These are phyloP conservation scores for Sitophilus oryzae DNA, from an alignment of 1,140 invertebrate species.

Conservation along the genomic window DNA sequence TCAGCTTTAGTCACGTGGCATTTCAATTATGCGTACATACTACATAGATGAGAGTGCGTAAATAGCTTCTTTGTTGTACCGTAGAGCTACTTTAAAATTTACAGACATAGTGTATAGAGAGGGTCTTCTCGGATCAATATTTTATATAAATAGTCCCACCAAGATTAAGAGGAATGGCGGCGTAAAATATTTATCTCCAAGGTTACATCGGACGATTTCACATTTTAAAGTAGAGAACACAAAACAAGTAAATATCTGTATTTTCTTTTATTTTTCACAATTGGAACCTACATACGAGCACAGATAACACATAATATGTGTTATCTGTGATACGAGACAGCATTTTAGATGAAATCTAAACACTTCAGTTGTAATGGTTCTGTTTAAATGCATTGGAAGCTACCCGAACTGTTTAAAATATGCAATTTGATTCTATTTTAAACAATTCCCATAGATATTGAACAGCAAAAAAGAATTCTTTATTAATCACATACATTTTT, in stretches of 20 bases:
- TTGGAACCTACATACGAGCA: too few relatives aligned
- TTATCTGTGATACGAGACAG: neutral
- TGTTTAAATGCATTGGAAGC: neutral
- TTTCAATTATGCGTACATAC: conserved; percentile 2
- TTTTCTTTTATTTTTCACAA: too few relatives aligned
- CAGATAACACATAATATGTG: neutral
- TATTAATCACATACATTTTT: neutral
- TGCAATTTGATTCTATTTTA: neutral
- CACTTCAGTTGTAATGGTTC: neutral
- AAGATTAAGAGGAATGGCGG: neutral
- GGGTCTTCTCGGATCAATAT: neutral
- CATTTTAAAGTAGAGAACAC: neutral
- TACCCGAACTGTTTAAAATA: neutral
- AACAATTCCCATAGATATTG: neutral
- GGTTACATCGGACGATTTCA: neutral
- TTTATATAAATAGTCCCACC: neutral
- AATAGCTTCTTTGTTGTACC: conserved; percentile 2
- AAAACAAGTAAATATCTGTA: too few relatives aligned
- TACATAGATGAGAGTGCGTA: conserved; percentile 4
- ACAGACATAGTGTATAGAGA: neutral
- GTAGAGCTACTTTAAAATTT: neutral
- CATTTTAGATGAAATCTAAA: neutral
- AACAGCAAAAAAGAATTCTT: neutral
- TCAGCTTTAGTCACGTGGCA: too few relatives aligned
- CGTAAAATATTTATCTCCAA: neutral